phyloP scores from a whole-genome alignment of 2,888 invertebrate species.

The Cosmia pyralina region DNA sequence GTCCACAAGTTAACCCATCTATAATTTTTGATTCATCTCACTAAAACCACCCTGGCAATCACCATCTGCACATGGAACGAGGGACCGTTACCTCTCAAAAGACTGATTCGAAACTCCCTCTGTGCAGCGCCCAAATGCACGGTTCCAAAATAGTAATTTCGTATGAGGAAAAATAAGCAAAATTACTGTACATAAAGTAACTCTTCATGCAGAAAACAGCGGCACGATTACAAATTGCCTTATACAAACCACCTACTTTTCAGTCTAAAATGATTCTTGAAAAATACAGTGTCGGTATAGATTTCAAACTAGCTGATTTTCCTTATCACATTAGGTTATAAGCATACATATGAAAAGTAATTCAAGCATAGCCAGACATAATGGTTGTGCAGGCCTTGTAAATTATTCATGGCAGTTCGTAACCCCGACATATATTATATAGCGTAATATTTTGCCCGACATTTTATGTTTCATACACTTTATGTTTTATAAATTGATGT shows the following conservation, averaged over 20 bases:
- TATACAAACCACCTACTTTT: not conserved
- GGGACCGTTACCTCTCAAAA: not conserved
- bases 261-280: not conserved
- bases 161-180: not conserved
- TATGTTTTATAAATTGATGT: constrained; percentile 59
- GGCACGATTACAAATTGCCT: not conserved
- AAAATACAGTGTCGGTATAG: not conserved
- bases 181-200: not conserved
- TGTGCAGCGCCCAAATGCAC: not conserved
- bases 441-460: constrained; percentile 37
- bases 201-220: not conserved
- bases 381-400: constrained; percentile 53
- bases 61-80: not conserved
- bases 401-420: constrained; percentile 57
- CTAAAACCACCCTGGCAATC: not conserved
- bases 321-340: constrained; percentile 28
- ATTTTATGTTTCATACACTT: constrained; percentile 58
- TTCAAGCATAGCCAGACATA: constrained; percentile 48
- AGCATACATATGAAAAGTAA: constrained; percentile 43
- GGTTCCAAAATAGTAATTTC: not conserved
- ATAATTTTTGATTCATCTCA: not conserved
- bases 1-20: not conserved
- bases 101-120: not conserved
- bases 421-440: constrained; percentile 35
- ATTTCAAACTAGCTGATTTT: constrained; percentile 12